Base-by-base conservation (phyloP, 2,888 invertebrate genomes). In the Mayetiola destructor region DNA sequence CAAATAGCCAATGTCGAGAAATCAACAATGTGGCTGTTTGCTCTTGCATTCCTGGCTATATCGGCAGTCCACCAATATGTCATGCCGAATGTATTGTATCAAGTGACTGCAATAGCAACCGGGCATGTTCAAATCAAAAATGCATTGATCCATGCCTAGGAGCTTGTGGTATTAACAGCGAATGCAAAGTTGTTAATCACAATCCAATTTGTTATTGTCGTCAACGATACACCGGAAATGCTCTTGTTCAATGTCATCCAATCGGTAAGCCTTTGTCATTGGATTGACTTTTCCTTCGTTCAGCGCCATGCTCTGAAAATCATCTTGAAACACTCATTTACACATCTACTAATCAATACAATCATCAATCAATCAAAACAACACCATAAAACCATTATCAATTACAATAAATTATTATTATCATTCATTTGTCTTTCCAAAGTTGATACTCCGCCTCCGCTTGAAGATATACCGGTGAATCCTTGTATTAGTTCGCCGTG, bases 61-160 rank as follows among this genome's bases (percentile, higher is more conserved):
- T 77, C 23, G 85, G 86, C 54, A 81, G 85, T 70, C 80, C 82
- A 6, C 87, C 87, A 1, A 80, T 84, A 63, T 88, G 88, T 65
- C 77, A 82, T 61, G 87, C 87, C 6, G 88, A 88, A 71, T 90
- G 90, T 69, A 76, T 85, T 30, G n/a, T 85, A 4, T 88, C 82
- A 66, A 72, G 76, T 12, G 88, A 88, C 64, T 89, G 88, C 69
- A 72, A 80, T 23, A 76, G 78, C 63, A 76, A 81, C 66, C 79
- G 77, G 65, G 82, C 87, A 60, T 88, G 88, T 65, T 73, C 80
- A 1, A 75, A 76, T 63, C 84, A 82, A 66, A 86, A 87, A 70
- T 90, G 89, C 66, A 68, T 75, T 59, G 81, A 82, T 65, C 81
- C 83, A n/a, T 90, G 90, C 64, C 74, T 74, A 0, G 84, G 82